Evolutionary conservation across 2,888 invertebrate species (phyloP), one percentile per base, ranked within the genome.

Genomic region (Hedychridium roseum): DNA sequence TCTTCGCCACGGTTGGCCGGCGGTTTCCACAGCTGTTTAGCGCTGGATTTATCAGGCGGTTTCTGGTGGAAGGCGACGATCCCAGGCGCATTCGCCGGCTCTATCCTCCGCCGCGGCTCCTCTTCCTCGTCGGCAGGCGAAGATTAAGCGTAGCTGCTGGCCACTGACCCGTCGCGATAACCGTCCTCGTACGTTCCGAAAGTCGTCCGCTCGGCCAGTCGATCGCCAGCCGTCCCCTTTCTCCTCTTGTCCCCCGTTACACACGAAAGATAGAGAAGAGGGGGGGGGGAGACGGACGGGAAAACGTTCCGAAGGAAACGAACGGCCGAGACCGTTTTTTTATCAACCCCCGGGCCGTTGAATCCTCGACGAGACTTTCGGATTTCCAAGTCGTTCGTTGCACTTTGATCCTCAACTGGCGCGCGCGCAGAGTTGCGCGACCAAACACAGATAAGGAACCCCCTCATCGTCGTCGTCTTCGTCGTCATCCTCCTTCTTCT

Each of bases 141-240:
- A 75, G 77, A 77, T 78, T 77, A 76, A 72, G 72, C 62, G 57
- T 54, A 61, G 57, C 68, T 68, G 66, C n/a, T 67, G 66, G 62
- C 50, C 60, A 60, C 66, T 77, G 77, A 77, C 77, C 77, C 76
- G 63, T 65, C 66, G 66, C 74, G 78, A 77, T 77, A 77, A 73
- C 65, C 64, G 66, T 50, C 41, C n/a, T n/a, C 50, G 49, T 54
- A 59, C 64, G 62, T 69, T 66, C 67, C 57, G 50, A 64, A 71
- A 70, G 64, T 64, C 68, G 60, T 61, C 57, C 42, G 57, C 63
- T 52, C 50, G 56, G 52, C 42, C 44, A 12, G 2, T 48, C 31
- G 12, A 44, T 26, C 43, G 28, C 27, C 37, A 21, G 6, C n/a
- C 15, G 12, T 23, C 9, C 37, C 4, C 23, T 9, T 12, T 16